phyloP scores from a whole-genome alignment of 1,140 invertebrate species.

The Lordiphosa stackelbergi region DNA sequence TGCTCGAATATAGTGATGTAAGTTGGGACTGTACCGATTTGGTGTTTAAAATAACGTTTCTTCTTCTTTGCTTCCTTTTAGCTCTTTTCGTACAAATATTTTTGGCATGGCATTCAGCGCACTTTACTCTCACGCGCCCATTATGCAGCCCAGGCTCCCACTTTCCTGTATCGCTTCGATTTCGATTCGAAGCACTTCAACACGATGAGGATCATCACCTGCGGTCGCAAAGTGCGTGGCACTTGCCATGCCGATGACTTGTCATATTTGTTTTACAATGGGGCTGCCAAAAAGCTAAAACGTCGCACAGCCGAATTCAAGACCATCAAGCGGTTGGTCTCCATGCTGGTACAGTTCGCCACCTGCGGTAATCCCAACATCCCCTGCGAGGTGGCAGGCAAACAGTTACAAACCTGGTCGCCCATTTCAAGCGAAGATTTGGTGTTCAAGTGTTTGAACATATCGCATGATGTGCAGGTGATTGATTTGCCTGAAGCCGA shows the following conservation, averaged over 20 bases:
- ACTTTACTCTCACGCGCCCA: constrained; percentile 66
- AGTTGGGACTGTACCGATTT: constrained; percentile 14
- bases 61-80: constrained; percentile 17
- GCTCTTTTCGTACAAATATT: constrained; percentile 77
- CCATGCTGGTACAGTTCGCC: constrained; percentile 77
- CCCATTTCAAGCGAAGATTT: constrained; percentile 50
- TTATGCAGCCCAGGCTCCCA: constrained; percentile 66
- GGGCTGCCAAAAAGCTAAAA: constrained; percentile 76
- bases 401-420: constrained; percentile 38
- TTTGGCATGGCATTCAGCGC: constrained; percentile 77
- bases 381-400: constrained; percentile 17
- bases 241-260: constrained; percentile 83
- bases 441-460: constrained; percentile 77
- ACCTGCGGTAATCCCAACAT: constrained; percentile 74
- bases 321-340: constrained; percentile 71
- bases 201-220: constrained; percentile 76
- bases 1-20: constrained; percentile 73
- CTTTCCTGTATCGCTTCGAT: constrained; percentile 78
- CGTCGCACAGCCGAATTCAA: constrained; percentile 67
- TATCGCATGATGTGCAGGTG: constrained; percentile 75
- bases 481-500: constrained; percentile 78
- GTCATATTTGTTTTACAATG: constrained; percentile 81
- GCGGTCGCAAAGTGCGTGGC: constrained; percentile 69
- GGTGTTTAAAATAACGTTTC: neutral
- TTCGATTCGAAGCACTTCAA: constrained; percentile 76